Base-by-base conservation (phyloP, 2,113 vertebrate genomes). In the Leptocoma aspasia region DNA sequence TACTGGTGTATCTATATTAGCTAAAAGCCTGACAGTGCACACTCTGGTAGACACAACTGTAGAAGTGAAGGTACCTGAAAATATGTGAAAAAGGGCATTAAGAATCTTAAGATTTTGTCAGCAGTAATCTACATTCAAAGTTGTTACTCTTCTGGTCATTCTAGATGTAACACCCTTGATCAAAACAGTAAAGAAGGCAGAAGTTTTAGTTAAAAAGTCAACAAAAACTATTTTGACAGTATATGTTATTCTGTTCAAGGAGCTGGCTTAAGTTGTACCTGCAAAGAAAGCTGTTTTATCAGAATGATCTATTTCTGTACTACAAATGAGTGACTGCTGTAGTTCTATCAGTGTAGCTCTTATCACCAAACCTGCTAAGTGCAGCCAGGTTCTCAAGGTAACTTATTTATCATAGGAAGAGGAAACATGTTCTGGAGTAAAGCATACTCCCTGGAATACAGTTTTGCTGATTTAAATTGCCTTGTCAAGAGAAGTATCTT, bases 351-450 rank as follows among this genome's bases (percentile, higher is more conserved):
- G 27, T 63, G 63, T 31, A 86, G 64, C 80, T 89, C 66, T 94
- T 95, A 90, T 94, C 92, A 64, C 44, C 71, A 89, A 96, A 77
- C 72, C 72, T 78, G 63, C 56, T 93, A 92, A 94, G 76, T 73
- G 64, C 69, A 91, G 24, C 56, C 80, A 82, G 44, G 28, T 50
- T 96, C 69, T 92, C 56, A 63, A 86, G 86, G 83, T 92, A 94
- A 84, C 76, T 90, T 93, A 79, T 79, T 94, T 94, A 83, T 90
- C 56, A 59, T 10, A 86, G 56, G 52, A 95, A 83, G 56, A 89
- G 42, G 60, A 93, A 86, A 86, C 12, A 15, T 94, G 44, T 66
- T n/a, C 76, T 92, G 52, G 35, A 81, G 54, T 76, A 85, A 95
- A 80, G 64, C 50, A 73, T 37, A 71, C 13, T 31, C 7, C 1